Base-by-base conservation (phyloP, 2,888 invertebrate species). In the Hirtodrosophila duncani region DNA sequence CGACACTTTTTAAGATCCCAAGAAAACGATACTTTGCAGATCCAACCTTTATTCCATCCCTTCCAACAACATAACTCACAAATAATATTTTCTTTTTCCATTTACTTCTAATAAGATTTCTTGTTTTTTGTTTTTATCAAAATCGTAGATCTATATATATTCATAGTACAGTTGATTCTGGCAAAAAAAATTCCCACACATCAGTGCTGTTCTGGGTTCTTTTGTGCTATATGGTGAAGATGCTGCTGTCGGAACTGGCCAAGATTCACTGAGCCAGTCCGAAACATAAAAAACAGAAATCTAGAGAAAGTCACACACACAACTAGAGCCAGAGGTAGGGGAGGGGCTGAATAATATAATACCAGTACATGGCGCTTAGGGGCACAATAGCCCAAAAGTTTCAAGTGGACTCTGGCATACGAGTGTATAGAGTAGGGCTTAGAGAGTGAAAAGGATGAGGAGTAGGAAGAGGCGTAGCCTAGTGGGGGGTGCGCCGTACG, bases 321-420 rank as follows among this genome's bases (percentile, higher is more conserved):
- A 50, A 39, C 52, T 50, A 52, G 39, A 50, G 20, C 20, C 6
- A 51, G 27, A 34, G 50, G 58, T 30, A 49, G 18, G 17, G n/a
- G 18, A 27, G 4, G 6, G 20, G 6, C 3, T 5, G n/a, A 37
- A 46, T 45, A 44, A 58, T 30, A 49, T 39, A 42, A 41, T 41
- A 33, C 26, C 36, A 53, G 48, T 48, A 67, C 56, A 71, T 57
- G 63, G 24, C 21, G 46, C 46, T 57, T 55, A 62, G 58, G 61
- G 77, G 66, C 52, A 71, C 72, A 77, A 80, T 80, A 55, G 72
- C 59, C 60, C 60, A 68, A 70, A 70, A 74, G 72, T 74, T 74
- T 74, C 78, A 80, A 80, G 72, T 80, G 80, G 72, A 55, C 77
- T 71, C 69, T n/a, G n/a, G 42, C 53, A 48, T 55, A 44, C 6